phyloP scores from a whole-genome alignment of 2,797 vertebrate genomes.

The Melanotaenia trifasciata region DNA sequence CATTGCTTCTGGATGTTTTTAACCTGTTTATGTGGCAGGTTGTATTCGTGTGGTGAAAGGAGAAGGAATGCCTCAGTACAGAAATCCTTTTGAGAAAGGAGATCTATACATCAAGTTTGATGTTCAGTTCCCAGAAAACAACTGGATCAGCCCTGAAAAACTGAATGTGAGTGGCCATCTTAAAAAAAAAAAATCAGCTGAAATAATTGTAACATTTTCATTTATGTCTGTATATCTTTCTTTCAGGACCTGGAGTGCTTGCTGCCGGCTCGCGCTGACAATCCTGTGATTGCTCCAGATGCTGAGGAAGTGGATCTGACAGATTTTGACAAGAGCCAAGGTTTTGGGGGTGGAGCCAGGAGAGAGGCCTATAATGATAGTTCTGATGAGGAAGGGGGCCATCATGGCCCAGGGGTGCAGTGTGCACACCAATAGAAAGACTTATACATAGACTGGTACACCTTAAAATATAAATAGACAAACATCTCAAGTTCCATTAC shows the following conservation, averaged over 20 bases:
- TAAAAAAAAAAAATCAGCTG: not conserved
- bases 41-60: conserved; percentile 92
- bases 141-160: conserved; percentile 98
- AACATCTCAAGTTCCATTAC: conserved; percentile 62
- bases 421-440: conserved; percentile 95
- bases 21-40: conserved; percentile 76
- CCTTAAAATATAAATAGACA: conserved; percentile 53
- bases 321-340: conserved; percentile 93
- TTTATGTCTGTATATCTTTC: not conserved
- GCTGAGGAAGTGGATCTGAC: conserved; percentile 97
- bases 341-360: conserved; percentile 90
- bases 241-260: conserved; percentile 95
- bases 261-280: conserved; percentile 93
- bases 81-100: conserved; percentile 98
- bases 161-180: conserved; percentile 87
- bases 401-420: conserved; percentile 97
- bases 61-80: conserved; percentile 98
- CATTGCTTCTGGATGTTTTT: not conserved
- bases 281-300: conserved; percentile 89
- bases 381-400: conserved; percentile 95
- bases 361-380: conserved; percentile 98
- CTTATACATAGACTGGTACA: conserved; percentile 60
- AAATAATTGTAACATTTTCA: not conserved
- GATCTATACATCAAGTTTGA: conserved; percentile 98
- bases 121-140: conserved; percentile 97